Base-by-base conservation (phyloP, 2,113 vertebrate species). In the Eretmochelys imbricata region DNA sequence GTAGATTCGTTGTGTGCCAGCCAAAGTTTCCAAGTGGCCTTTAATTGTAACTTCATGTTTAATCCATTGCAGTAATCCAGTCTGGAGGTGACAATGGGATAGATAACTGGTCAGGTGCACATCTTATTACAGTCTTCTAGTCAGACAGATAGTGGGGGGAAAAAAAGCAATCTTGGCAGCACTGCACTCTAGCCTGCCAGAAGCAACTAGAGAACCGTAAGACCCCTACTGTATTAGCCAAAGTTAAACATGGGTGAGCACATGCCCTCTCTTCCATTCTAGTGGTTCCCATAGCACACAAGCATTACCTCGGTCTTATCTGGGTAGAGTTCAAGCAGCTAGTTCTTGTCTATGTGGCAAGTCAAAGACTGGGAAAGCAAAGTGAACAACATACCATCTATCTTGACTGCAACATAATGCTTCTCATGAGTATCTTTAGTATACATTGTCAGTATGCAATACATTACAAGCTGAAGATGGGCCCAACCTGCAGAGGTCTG, bases 391-490 rank as follows among this genome's bases (percentile, higher is more conserved):
- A 72, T 20, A 38, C 35, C 22, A 7, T 38, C 51, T 53, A 53
- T 53, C 57, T 59, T 59, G 57, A 10, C 27, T 29, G 12, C 27
- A 62, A 31, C 27, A 62, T 14, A 62, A 62, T 29, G 57, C 57
- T 31, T 62, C 57, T 3, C 27, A 62, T 62, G 57, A 14, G 27
- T 31, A 31, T 13, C 57, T 62, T 62, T 62, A 91, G 29, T 19
- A 91, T 9, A 54, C 1, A 49, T 3, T 82, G 24, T 82, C 85
- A 69, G 42, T 93, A 87, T 85, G 31, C 19, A 85, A 69, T 31
- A 27, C 5, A 46, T 89, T 49, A 62, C 90, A 96, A 93, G 95
- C 35, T 2, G 91, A 94, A 84, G 89, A 51, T 86, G 62, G 84
- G 29, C 27, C 49, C 6, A 80, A 46, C 31, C 5, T 88, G 20